Conservation (phyloP, 1,140 invertebrate genomes). For the Brachionus asplanchnoidis region DNA sequence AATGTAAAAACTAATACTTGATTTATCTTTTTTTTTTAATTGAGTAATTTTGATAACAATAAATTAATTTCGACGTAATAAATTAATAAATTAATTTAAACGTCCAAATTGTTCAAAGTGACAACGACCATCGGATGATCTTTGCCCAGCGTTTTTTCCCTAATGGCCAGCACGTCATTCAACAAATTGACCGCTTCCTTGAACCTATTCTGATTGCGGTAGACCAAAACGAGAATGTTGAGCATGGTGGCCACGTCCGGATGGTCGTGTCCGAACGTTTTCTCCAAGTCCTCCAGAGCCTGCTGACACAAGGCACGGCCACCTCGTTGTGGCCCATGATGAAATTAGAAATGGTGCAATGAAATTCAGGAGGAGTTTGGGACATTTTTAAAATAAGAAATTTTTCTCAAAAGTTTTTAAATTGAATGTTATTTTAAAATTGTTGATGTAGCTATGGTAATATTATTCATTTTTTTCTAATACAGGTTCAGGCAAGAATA, state of each 20-base stretch:
- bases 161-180: conserved; percentile 92
- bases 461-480: neutral
- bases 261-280: conserved; percentile 93
- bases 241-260: conserved; percentile 97
- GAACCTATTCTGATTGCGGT: conserved; percentile 96
- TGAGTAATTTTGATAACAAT: too few relatives aligned
- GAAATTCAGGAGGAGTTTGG: neutral
- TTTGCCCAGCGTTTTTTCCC: conserved; percentile 95
- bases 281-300: conserved; percentile 96
- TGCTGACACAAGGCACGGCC: conserved; percentile 96
- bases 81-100: too few relatives aligned
- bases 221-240: too few relatives aligned
- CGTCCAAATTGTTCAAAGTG: conserved; percentile 89
- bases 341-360: neutral
- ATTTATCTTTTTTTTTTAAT: too few relatives aligned
- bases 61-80: too few relatives aligned
- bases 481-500: neutral
- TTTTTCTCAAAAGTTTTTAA: neutral
- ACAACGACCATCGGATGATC: conserved; percentile 96
- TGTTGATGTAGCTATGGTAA: neutral
- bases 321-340: conserved; percentile 74
- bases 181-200: conserved; percentile 96
- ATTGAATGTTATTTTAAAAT: neutral
- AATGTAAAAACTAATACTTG: too few relatives aligned
- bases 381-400: neutral